A percentile compares a stretch with the other conserved stretches of the same genome.
phyloP scores from a whole-genome alignment of 2,888 invertebrate genomes.

The Linyphia triangularis region DNA sequence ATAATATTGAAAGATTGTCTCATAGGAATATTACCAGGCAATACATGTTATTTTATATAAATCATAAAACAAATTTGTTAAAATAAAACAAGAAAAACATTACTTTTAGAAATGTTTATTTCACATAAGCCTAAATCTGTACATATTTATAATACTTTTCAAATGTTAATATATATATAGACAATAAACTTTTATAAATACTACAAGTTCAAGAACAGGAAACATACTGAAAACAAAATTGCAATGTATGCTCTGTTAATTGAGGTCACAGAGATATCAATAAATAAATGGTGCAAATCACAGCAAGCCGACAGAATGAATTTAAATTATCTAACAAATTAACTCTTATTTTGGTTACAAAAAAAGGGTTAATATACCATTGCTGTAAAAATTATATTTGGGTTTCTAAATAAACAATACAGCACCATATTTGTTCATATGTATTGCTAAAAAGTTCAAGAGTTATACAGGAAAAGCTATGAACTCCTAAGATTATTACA shows the following conservation, averaged over 20 bases:
- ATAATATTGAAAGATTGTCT: too few species aligned
- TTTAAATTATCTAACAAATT: neutral
- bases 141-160: conserved; percentile 75
- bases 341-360: too few species aligned
- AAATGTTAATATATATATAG: conserved; percentile 63
- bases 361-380: too few species aligned
- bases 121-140: conserved; percentile 68
- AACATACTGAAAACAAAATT: conserved; percentile 48
- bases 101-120: conserved; percentile 62
- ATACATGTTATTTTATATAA: too few species aligned
- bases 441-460: neutral
- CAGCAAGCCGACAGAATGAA: conserved; percentile 55
- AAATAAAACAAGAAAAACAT: neutral
- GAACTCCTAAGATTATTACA: too few species aligned
- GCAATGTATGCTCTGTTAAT: conserved; percentile 10
- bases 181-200: conserved; percentile 60
- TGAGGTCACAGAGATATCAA: conserved; percentile 34
- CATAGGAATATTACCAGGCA: too few species aligned
- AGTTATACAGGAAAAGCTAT: too few species aligned
- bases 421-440: neutral
- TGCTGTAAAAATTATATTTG: too few species aligned
- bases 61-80: too few species aligned
- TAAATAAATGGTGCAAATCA: conserved; percentile 40
- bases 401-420: too few species aligned
- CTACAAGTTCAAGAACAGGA: conserved; percentile 60